phyloP scores from a whole-genome alignment of 1,140 invertebrate genomes.

The Acromyrmex heyeri region DNA sequence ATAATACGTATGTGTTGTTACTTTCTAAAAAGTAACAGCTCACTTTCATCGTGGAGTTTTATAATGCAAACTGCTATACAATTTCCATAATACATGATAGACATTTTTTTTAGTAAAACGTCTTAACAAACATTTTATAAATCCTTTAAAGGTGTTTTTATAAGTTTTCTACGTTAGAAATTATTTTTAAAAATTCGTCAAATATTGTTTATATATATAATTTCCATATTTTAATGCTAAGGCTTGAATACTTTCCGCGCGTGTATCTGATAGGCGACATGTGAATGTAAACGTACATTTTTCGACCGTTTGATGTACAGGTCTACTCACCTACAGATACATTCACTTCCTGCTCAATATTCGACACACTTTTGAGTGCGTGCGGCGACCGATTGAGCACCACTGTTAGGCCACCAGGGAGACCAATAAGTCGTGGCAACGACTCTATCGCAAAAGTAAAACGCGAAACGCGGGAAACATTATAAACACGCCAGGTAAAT shows the following conservation, averaged over 20 bases:
- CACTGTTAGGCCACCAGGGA: constrained; percentile 61
- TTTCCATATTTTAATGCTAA: neutral
- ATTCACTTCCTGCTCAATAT: constrained; percentile 57
- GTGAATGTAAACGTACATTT: neutral
- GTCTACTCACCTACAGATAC: constrained; percentile 21
- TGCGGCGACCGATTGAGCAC: constrained; percentile 33
- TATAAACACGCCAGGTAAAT: neutral
- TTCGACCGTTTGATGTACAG: neutral
- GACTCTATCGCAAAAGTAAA: constrained; percentile 62
- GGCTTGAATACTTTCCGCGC: neutral
- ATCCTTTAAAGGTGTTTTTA: neutral
- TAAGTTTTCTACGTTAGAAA: neutral
- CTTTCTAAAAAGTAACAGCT: constrained; percentile 26
- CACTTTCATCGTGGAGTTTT: neutral
- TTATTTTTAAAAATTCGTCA: neutral
- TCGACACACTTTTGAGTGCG: constrained; percentile 40
- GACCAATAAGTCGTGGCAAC: constrained; percentile 54
- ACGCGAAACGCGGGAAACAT: constrained; percentile 26
- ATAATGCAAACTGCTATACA: neutral
- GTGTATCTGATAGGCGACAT: neutral
- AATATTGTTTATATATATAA: neutral
- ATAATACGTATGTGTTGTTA: neutral
- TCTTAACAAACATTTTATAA: constrained; percentile 2
- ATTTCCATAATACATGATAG: neutral
- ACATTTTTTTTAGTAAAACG: neutral